These are phyloP conservation scores for Myopa tessellatipennis DNA, from an alignment of 2,888 invertebrate species.

Conservation along the genomic window DNA sequence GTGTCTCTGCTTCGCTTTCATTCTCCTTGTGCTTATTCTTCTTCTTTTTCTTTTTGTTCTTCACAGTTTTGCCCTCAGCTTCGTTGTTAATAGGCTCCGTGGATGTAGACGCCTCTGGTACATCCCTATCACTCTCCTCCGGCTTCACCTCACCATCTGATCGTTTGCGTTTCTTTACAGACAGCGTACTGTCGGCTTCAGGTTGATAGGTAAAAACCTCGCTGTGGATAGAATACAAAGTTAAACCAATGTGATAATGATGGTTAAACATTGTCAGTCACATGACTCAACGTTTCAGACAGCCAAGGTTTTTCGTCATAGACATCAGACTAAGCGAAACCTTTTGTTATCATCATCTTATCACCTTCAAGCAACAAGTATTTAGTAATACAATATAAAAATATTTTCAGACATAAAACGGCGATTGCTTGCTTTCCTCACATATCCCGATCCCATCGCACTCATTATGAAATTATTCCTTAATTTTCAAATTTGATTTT, in stretches of 20 bases:
- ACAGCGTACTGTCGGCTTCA: slow-evolving; percentile 85
- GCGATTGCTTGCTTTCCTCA: no score
- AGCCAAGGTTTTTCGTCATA: slow-evolving; percentile 64
- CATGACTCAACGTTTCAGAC: slow-evolving; percentile 53
- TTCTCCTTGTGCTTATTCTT: slow-evolving; percentile 53
- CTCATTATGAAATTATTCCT: no score
- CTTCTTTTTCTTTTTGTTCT: slow-evolving; percentile 62
- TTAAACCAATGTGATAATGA: slow-evolving; percentile 55
- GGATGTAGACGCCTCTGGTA: slow-evolving; percentile 59
- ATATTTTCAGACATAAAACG: no score
- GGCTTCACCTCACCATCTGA: slow-evolving; percentile 64
- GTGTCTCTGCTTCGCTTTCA: slow-evolving; percentile 31
- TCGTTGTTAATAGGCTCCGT: slow-evolving; percentile 68
- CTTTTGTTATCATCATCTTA: slow-evolving; percentile 67
- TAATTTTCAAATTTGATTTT: no score
- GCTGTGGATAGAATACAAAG: slow-evolving; percentile 61
- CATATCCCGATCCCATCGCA: no score
- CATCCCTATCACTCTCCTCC: slow-evolving; percentile 67
- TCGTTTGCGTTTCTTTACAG: slow-evolving; percentile 69
- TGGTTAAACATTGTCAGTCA: not conserved
- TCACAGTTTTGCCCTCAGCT: slow-evolving; percentile 51
- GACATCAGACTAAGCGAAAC: slow-evolving; percentile 65
- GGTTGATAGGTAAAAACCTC: slow-evolving; percentile 84
- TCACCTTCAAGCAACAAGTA: slow-evolving; percentile 47
- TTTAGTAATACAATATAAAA: no score